Base-by-base conservation (phyloP, 2,888 invertebrate species). In the Volucella inanis region DNA sequence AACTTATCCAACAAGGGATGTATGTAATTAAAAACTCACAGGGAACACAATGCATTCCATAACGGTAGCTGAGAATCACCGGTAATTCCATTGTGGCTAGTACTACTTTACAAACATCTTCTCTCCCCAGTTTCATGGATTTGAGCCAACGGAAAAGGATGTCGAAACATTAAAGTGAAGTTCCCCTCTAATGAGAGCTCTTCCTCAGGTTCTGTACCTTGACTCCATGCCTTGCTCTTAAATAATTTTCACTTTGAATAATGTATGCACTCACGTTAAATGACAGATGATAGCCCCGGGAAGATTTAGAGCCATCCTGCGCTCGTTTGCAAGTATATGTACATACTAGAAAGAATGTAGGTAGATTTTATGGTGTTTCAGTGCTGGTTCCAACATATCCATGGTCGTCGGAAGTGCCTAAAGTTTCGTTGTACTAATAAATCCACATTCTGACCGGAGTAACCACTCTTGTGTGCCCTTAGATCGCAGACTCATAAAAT, bases 211-310 rank as follows among this genome's bases (percentile, higher is more conserved):
- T 45, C 38, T 10, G 54, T n/a, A 38, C 18, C 11, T 52, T 8
- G 45, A 55, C 68, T 39, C 45, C 54, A 18, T 15, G 45, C 54
- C 54, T 8, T 55, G 31, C 50, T 43, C 68, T 67, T 74, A 68
- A 78, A 68, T 78, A 74, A 43, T 78, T 74, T 74, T 57, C 78
- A 64, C 55, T 68, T 64, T 74, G 57, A 68, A 83, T 79, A 64
- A 79, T 78, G 72, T 22, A 75, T 57, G 57, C 62, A 49, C 50
- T 31, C 41, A 68, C 18, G 47, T 74, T 57, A 70, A 68, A 68
- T 74, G 74, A 79, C 68, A 74, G 74, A 78, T 74, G 83, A 72
- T 72, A 67, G 50, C 45, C 50, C 38, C 64, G 14, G 55, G 55
- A 82, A 71, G 54, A 72, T 62, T 49, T 55, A 52, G 55, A 77